Conservation (phyloP, 2,113 vertebrate genomes). For the Microcebus griseorufus region DNA sequence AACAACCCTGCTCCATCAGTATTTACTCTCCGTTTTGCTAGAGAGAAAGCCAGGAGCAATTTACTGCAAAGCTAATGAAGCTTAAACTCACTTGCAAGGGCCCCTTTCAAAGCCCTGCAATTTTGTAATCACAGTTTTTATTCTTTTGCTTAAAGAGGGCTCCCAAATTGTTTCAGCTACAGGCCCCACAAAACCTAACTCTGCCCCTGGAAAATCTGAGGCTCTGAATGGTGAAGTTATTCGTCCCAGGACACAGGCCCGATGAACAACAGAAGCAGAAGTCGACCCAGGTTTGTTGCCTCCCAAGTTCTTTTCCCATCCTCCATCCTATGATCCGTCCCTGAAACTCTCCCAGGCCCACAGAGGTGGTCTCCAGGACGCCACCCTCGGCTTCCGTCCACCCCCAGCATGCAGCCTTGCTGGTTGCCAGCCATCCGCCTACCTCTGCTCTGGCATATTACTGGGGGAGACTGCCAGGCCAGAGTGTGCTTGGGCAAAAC, state of each 20-base stretch:
- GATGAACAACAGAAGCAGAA: background rate
- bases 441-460: background rate
- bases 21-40: background rate
- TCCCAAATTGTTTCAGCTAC: background rate
- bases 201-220: background rate
- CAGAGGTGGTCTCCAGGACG: background rate
- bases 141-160: background rate
- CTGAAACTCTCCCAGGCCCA: background rate
- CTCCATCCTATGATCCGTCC: background rate
- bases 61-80: constrained; percentile 3
- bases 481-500: background rate
- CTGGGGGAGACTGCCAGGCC: background rate
- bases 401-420: background rate
- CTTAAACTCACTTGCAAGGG: background rate
- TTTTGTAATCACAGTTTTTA: background rate
- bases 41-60: constrained; percentile 24
- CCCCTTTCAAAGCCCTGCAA: constrained; percentile 20
- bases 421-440: background rate
- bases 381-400: background rate
- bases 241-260: background rate
- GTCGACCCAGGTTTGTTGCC: background rate
- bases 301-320: background rate
- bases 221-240: background rate
- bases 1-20: background rate
- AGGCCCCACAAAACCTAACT: background rate